phyloP scores from a whole-genome alignment of 2,797 vertebrate species.

The Myripristis murdjan region DNA sequence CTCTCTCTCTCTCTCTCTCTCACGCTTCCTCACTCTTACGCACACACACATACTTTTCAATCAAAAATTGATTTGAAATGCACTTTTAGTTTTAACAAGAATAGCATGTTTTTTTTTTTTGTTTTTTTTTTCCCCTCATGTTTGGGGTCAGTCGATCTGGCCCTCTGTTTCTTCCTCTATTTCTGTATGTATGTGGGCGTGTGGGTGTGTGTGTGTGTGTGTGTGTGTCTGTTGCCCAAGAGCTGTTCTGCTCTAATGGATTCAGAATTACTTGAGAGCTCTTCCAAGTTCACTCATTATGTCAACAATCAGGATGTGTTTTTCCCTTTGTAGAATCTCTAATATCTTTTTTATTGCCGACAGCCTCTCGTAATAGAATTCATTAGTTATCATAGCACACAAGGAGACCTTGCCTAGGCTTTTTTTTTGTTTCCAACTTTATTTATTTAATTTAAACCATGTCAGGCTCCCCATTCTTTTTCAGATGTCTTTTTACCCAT shows the following conservation, averaged over 20 bases:
- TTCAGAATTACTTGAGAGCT: constrained; percentile 46
- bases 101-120: constrained; percentile 3
- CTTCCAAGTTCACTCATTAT: constrained; percentile 44
- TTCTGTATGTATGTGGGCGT: neutral
- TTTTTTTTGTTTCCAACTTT: neutral
- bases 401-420: neutral
- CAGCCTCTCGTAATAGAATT: constrained; percentile 21
- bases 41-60: constrained; percentile 1
- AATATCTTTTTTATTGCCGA: constrained; percentile 27
- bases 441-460: neutral
- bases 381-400: constrained; percentile 16
- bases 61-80: constrained; percentile 50
- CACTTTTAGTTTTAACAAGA: constrained; percentile 36
- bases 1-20: constrained; percentile 2
- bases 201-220: neutral
- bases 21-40: too few relatives aligned
- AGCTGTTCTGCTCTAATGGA: constrained; percentile 41
- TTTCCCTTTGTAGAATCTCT: constrained; percentile 34
- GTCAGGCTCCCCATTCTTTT: too few relatives aligned
- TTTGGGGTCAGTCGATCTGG: too few relatives aligned
- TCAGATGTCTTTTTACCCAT: too few relatives aligned
- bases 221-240: constrained; percentile 12
- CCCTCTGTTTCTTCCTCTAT: neutral
- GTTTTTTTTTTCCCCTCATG: too few relatives aligned
- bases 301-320: constrained; percentile 34